Percentiles rank a stretch among this genome's conserved stretches.
Evolutionary conservation across 2,888 invertebrate species (phyloP).

Genomic region (Calephelis perditalis): DNA sequence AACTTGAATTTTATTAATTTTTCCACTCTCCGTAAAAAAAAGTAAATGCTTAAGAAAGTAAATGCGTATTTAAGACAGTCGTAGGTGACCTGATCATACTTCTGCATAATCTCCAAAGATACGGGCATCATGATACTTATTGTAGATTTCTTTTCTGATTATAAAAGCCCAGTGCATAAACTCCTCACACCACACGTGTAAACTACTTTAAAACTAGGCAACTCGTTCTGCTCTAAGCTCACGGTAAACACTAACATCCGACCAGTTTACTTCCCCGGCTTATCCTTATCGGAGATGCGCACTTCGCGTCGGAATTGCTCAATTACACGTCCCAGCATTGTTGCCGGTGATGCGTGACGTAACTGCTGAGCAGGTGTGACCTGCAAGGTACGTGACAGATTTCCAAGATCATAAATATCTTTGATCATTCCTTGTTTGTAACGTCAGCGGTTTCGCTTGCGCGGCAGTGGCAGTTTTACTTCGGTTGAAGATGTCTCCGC

Average conservation of each 20-base stretch:
- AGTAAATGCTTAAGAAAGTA: too few relatives aligned
- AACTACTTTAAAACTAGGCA: background rate
- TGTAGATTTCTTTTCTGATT: too few relatives aligned
- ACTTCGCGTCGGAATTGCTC: slow-evolving; percentile 56
- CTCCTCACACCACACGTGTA: background rate
- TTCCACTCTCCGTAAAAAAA: too few relatives aligned
- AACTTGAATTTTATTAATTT: too few relatives aligned
- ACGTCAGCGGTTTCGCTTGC: too few relatives aligned
- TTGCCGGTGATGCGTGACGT: slow-evolving; percentile 60
- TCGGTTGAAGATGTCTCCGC: too few relatives aligned
- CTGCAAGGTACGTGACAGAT: slow-evolving; percentile 54
- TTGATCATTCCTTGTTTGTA: slow-evolving; percentile 26
- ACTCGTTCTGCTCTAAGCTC: slow-evolving; percentile 24
- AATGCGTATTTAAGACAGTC: too few relatives aligned
- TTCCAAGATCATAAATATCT: slow-evolving; percentile 37
- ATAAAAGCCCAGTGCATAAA: too few relatives aligned
- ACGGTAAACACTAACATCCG: slow-evolving; percentile 30
- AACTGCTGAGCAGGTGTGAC: slow-evolving; percentile 60
- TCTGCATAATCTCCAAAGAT: too few relatives aligned
- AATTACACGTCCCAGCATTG: slow-evolving; percentile 63
- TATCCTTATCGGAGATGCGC: slow-evolving; percentile 63
- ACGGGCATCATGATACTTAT: too few relatives aligned
- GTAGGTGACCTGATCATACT: too few relatives aligned
- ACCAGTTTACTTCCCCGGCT: slow-evolving; percentile 48
- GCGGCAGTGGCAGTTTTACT: too few relatives aligned